Base-by-base conservation (phyloP, 30 jellyfish, hydroid and myxozoan species). In the Rhopilema esculentum region DNA sequence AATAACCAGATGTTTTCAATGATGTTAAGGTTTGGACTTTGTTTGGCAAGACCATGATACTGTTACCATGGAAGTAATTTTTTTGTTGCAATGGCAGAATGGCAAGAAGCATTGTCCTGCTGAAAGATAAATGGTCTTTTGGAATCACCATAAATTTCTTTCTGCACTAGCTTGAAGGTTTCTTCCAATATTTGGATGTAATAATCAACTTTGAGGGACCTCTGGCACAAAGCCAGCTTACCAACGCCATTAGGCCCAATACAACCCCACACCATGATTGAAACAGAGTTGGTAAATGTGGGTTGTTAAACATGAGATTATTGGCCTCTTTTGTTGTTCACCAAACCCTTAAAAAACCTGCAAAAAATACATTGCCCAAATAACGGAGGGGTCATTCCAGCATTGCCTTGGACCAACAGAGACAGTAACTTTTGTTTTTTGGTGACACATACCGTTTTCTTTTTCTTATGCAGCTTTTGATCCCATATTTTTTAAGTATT, bases 201-300 rank as follows among this genome's bases (percentile, higher is more conserved):
- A 27, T 70, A 19, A n/a, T 27, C 74, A n/a, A 29, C 69, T 20
- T 66, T 64, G 16, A 80, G 23, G 30, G 28, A 22, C 27, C 74
- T 21, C 27, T 82, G 63, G 70, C 91, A 64, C 17, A 66, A 25
- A 15, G 25, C 82, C 52, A 82, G 29, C 19, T 30, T 21, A 8
- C 91, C 91, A 67, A 82, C 91, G 75, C 73, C 84, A 66, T 32
- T 67, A 66, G 82, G 83, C 82, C 91, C 91, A 67, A 82, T 23
- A 73, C 91, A 82, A 33, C 80, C 74, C 89, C 89, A 79, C 19
- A 79, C 50, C 82, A 79, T 79, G 4, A 62, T 66, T 27, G 89
- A 79, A 15, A 40, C 23, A 25, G 68, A 24, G 20, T 32, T 24
- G 21, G 16, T 40, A 74, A 75, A 75, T 75, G 24, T 75, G 25